Evolutionary conservation across 2,888 invertebrate genomes (phyloP).

Genomic region (Drosophila birchii): DNA sequence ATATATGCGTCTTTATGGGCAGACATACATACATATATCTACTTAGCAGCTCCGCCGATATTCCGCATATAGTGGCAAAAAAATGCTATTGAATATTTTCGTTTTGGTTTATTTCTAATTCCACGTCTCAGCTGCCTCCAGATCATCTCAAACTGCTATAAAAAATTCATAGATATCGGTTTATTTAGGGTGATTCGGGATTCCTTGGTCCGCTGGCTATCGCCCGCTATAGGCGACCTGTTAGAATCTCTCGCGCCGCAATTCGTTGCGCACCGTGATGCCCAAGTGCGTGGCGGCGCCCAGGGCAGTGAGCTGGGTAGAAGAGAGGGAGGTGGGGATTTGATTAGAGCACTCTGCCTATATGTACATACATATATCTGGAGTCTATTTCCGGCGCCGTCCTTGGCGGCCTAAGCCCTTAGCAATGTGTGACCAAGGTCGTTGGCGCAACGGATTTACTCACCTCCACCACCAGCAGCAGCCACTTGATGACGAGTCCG

Average conservation of each 20-base stretch:
- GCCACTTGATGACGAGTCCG: constrained; percentile 79
- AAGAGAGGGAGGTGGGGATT: constrained; percentile 12
- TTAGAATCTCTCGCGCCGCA: constrained; percentile 74
- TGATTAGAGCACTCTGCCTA: constrained; percentile 16
- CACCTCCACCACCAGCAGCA: constrained; percentile 76
- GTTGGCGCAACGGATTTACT: constrained; percentile 44
- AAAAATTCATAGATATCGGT: constrained; percentile 23
- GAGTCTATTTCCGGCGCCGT: constrained; percentile 43
- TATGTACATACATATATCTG: constrained; percentile 17
- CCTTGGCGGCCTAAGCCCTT: constrained; percentile 50
- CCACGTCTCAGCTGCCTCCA: constrained; percentile 32
- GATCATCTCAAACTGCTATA: constrained; percentile 39
- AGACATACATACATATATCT: constrained; percentile 44
- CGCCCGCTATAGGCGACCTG: constrained; percentile 20
- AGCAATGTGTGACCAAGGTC: constrained; percentile 40
- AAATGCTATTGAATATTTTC: constrained; percentile 34
- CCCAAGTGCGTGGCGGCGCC: constrained; percentile 76
- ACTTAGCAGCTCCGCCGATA: constrained; percentile 41
- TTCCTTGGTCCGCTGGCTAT: constrained; percentile 1
- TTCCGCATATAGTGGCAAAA: constrained; percentile 40
- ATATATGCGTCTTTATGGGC: constrained; percentile 67
- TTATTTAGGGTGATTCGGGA: constrained; percentile 12
- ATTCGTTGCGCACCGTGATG: constrained; percentile 78
- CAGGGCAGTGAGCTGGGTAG: constrained; percentile 67
- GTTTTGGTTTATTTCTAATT: constrained; percentile 39